Percentiles rank a stretch among this genome's conserved stretches.
These are phyloP conservation scores for Fissipunctia ypsillon DNA, from an alignment of 2,888 invertebrate species.

Conservation along the genomic window DNA sequence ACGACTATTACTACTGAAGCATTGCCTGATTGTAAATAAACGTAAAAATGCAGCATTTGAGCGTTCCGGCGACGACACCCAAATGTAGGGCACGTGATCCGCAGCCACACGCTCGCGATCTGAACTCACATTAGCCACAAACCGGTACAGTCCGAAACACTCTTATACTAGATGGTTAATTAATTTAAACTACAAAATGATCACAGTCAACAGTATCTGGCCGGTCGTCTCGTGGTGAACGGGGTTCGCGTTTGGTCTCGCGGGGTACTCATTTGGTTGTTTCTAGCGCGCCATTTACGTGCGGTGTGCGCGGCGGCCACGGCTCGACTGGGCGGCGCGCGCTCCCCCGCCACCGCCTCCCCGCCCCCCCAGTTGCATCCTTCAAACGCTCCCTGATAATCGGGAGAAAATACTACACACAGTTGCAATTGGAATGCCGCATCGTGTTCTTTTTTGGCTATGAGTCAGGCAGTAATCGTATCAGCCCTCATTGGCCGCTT, in stretches of 20 bases:
- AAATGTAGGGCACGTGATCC: conserved; percentile 87
- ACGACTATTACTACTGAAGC: conserved; percentile 77
- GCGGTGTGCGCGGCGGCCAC: conserved; percentile 77
- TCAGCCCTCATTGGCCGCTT: conserved; percentile 80
- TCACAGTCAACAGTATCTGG: conserved; percentile 83
- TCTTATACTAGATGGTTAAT: conserved; percentile 75
- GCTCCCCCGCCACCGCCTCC: conserved; percentile 62
- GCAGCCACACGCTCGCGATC: conserved; percentile 80
- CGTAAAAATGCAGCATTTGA: conserved; percentile 81
- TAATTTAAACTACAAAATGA: conserved; percentile 66
- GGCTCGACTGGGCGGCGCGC: conserved; percentile 84
- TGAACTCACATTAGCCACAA: conserved; percentile 88
- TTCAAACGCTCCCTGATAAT: conserved; percentile 87
- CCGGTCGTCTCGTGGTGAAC: conserved; percentile 71
- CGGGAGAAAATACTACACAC: conserved; percentile 87
- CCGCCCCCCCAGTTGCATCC: conserved; percentile 83
- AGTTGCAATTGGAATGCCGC: conserved; percentile 88
- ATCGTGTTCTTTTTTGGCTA: conserved; percentile 85
- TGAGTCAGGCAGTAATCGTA: conserved; percentile 86
- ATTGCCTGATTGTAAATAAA: conserved; percentile 81
- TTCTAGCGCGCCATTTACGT: conserved; percentile 76
- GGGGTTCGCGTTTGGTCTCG: conserved; percentile 79
- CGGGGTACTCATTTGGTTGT: conserved; percentile 84
- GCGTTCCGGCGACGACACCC: conserved; percentile 84
- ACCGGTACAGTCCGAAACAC: conserved; percentile 83